A percentile compares a stretch with the other conserved stretches of the same genome.
Evolutionary conservation across 2,797 vertebrate species (phyloP).

Genomic region (Mormyrus hasselquistii): DNA sequence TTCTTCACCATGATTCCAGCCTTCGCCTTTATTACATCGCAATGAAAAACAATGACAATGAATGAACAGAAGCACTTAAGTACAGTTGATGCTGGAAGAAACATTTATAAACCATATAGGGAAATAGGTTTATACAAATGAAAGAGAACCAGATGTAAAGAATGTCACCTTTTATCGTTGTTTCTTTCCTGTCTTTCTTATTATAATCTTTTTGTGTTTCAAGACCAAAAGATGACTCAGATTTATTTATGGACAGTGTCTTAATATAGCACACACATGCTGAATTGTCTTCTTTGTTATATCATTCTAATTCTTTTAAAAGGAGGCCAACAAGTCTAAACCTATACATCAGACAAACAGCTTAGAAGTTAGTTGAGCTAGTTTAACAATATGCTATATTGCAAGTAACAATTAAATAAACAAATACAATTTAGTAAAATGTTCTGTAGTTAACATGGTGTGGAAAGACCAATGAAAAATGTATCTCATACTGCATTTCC

Average conservation of each 20-base stretch:
- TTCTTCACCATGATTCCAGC: conserved; percentile 36
- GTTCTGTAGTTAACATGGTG: neutral
- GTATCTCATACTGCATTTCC: neutral
- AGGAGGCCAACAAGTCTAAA: neutral
- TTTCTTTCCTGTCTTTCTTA: neutral
- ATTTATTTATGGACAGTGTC: conserved; percentile 10
- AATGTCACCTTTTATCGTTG: neutral
- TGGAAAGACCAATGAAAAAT: neutral
- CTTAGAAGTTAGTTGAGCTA: neutral
- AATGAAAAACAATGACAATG: conserved; percentile 55
- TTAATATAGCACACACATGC: neutral
- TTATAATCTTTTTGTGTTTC: conserved; percentile 4
- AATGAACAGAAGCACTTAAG: conserved; percentile 36
- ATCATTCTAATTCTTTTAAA: neutral
- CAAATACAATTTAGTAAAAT: neutral
- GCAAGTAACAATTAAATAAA: neutral
- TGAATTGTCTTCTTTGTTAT: neutral
- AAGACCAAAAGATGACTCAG: conserved; percentile 6
- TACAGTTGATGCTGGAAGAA: neutral
- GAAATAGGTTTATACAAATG: neutral
- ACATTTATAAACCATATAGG: neutral
- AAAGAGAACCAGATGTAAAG: neutral
- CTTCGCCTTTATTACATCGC: conserved; percentile 50
- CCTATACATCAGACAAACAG: neutral
- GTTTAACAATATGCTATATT: neutral